Percentiles rank a stretch among this genome's conserved stretches.
Conservation (phyloP, 2,797 vertebrate species). For the Vireo griseus region DNA sequence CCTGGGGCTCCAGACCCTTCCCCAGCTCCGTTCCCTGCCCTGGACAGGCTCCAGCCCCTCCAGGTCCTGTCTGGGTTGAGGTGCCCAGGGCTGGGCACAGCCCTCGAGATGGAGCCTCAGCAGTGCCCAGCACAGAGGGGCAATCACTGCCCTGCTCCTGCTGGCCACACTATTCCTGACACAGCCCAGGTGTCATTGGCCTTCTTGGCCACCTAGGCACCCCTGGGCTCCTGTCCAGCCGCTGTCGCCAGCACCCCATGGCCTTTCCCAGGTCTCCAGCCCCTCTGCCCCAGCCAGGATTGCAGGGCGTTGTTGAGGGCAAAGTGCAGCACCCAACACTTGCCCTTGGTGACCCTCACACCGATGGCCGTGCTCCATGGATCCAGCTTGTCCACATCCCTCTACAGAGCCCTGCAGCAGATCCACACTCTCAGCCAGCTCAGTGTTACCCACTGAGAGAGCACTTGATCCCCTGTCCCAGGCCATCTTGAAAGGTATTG, state of each 20-base stretch:
- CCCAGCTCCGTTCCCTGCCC: not conserved
- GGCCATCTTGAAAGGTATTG: not conserved
- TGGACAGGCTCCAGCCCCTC: not conserved
- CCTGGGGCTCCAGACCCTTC: not conserved
- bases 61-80: not conserved
- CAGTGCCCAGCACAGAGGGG: not conserved
- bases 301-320: fast-evolving
- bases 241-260: not conserved
- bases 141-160: not conserved
- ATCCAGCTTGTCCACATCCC: not conserved
- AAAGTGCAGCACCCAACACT: not conserved
- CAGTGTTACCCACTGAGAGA: not conserved
- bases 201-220: not conserved
- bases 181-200: no score
- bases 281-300: not conserved
- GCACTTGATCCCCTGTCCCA: fast-evolving
- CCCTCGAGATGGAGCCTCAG: not conserved
- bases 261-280: not conserved
- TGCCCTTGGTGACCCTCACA: no score
- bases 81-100: not conserved
- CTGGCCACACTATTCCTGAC: not conserved
- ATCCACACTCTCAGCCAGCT: not conserved
- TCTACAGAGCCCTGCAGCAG: not conserved
- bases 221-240: not conserved
- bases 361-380: fast-evolving